phyloP scores from a whole-genome alignment of 2,797 vertebrate species.

The Jordanella pulchra region DNA sequence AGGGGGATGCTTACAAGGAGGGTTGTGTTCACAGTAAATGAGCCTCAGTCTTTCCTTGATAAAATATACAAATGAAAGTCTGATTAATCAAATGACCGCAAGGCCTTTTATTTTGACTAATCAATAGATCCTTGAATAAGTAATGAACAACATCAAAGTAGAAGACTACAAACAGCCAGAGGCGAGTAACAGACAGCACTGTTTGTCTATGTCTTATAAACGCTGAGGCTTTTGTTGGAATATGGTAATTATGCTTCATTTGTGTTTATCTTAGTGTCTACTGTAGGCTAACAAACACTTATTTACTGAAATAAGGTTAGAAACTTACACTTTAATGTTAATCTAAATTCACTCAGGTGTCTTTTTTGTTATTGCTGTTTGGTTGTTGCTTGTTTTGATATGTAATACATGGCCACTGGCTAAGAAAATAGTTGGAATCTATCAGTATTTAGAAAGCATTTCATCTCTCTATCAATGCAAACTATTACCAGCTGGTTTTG shows the following conservation, averaged over 20 bases:
- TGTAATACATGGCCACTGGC: background rate
- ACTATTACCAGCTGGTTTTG: background rate
- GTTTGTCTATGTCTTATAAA: conserved; percentile 71
- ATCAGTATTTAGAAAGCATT: background rate
- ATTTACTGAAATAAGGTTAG: conserved; percentile 14
- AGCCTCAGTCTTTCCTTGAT: conserved; percentile 37
- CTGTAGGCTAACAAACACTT: conserved; percentile 44
- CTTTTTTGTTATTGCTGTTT: background rate
- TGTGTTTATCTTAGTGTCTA: conserved; percentile 46
- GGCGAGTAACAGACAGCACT: conserved; percentile 60
- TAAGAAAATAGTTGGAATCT: background rate
- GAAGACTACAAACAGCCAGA: conserved; percentile 60
- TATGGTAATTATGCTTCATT: conserved; percentile 61
- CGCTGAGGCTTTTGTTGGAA: conserved; percentile 64
- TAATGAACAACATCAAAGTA: conserved; percentile 73
- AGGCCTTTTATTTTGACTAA: conserved; percentile 73
- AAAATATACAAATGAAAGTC: conserved; percentile 62
- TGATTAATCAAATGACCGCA: conserved; percentile 72
- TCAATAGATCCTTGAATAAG: conserved; percentile 76
- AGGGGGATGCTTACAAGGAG: background rate
- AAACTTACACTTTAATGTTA: conserved; percentile 8
- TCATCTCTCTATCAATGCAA: background rate
- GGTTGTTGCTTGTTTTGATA: background rate
- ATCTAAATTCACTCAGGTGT: background rate
- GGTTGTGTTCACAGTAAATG: conserved; percentile 56